Conservation (phyloP, 2,797 vertebrate genomes). For the Hydrophis major region DNA sequence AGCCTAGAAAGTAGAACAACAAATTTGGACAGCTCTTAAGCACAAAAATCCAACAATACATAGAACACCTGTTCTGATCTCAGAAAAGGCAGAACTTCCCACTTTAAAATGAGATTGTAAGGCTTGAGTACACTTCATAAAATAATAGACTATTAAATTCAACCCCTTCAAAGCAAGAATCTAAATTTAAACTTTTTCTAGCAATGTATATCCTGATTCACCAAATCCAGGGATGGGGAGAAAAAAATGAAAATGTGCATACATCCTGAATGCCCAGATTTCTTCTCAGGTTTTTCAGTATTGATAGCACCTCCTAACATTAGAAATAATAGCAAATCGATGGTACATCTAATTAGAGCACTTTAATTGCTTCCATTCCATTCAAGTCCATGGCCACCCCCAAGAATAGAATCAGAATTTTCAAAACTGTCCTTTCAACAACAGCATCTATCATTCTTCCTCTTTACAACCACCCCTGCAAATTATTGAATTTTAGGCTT, state of each 20-base stretch:
- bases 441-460: neutral
- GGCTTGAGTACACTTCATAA: neutral
- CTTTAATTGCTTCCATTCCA: conserved; percentile 29
- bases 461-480: accelerated
- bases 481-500: accelerated
- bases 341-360: neutral
- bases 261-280: neutral
- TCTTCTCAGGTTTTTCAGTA: accelerated
- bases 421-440: neutral
- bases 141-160: neutral
- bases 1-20: neutral
- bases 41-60: neutral
- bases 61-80: neutral
- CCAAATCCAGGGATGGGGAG: neutral
- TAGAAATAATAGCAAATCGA: conserved; percentile 8
- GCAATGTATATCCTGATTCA: neutral
- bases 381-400: neutral
- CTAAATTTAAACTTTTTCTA: neutral
- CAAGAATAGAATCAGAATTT: neutral
- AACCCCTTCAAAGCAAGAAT: neutral
- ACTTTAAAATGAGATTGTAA: neutral
- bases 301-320: conserved; percentile 1
- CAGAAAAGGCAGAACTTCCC: neutral
- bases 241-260: neutral
- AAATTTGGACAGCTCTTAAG: neutral